Percentiles rank a stretch among this genome's conserved stretches.
Evolutionary conservation across 2,888 invertebrate genomes (phyloP).

Genomic region (Tetragonisca angustula): DNA sequence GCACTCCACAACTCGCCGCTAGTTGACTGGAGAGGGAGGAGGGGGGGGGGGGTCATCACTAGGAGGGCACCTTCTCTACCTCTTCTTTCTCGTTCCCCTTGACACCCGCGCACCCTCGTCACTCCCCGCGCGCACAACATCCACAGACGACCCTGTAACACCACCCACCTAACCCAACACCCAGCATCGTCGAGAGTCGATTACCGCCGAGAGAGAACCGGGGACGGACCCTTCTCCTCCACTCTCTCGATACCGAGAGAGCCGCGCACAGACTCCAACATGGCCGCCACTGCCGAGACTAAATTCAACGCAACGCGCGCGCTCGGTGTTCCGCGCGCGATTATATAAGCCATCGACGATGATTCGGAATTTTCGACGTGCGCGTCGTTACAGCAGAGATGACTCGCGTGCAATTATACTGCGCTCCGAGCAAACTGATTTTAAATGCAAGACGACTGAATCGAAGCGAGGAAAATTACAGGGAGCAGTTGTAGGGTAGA

Average conservation of each 20-base stretch:
- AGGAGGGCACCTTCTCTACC: slow-evolving; percentile 47
- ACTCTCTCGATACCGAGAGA: slow-evolving; percentile 29
- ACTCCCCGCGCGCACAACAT: slow-evolving; percentile 41
- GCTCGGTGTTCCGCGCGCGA: slow-evolving; percentile 4
- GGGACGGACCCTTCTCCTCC: slow-evolving; percentile 48
- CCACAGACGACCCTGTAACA: slow-evolving; percentile 55
- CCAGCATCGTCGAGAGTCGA: slow-evolving; percentile 64
- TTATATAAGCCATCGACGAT: slow-evolving; percentile 49
- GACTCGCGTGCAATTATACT: too few species aligned
- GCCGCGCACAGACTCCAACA: slow-evolving; percentile 44
- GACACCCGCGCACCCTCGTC: neutral
- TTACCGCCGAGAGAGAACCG: slow-evolving; percentile 60
- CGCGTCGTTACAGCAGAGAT: neutral
- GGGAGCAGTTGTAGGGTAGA: too few species aligned
- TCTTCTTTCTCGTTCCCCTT: slow-evolving; percentile 18
- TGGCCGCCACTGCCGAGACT: slow-evolving; percentile 48
- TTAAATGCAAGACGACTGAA: neutral
- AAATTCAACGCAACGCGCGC: slow-evolving; percentile 34
- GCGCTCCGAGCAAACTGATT: neutral
- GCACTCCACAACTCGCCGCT: slow-evolving; percentile 18
- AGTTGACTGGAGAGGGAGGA: slow-evolving; percentile 38
- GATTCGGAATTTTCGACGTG: slow-evolving; percentile 19
- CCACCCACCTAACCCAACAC: slow-evolving; percentile 48
- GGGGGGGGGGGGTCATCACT: slow-evolving; percentile 31
- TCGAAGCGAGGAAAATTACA: too few species aligned